Evolutionary conservation across 2,113 vertebrate species (phyloP).

Genomic region (Theristicus caerulescens): DNA sequence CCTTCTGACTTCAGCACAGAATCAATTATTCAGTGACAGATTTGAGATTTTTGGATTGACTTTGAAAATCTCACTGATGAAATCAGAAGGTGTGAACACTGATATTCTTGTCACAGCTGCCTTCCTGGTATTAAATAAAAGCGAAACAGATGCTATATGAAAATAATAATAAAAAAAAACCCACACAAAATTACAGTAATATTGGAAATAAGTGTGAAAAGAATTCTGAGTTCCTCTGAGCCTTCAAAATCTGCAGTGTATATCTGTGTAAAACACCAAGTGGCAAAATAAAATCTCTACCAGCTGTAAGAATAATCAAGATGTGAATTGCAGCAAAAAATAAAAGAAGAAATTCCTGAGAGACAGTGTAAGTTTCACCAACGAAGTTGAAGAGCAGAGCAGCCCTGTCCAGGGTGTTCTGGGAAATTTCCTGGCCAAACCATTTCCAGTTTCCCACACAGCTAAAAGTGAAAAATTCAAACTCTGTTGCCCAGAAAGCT

Average conservation of each 20-base stretch:
- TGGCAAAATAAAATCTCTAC: neutral
- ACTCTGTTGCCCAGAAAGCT: neutral
- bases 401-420: neutral
- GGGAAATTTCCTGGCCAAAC: neutral
- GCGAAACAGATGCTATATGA: neutral
- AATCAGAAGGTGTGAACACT: neutral
- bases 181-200: neutral
- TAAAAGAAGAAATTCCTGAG: neutral
- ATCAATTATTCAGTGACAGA: neutral
- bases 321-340: neutral
- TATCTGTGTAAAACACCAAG: neutral
- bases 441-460: neutral
- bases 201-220: neutral
- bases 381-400: neutral
- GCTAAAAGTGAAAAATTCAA: neutral
- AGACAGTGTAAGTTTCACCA: neutral
- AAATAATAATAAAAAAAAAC: neutral
- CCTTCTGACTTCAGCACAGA: neutral
- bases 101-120: neutral
- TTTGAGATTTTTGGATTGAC: neutral
- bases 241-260: neutral
- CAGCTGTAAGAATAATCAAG: slow-evolving; percentile 3
- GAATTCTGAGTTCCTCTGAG: neutral
- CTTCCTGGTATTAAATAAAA: neutral
- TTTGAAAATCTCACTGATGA: neutral